Evolutionary conservation across 2,797 vertebrate genomes (phyloP).

Genomic region (Rhinogobio ventralis): DNA sequence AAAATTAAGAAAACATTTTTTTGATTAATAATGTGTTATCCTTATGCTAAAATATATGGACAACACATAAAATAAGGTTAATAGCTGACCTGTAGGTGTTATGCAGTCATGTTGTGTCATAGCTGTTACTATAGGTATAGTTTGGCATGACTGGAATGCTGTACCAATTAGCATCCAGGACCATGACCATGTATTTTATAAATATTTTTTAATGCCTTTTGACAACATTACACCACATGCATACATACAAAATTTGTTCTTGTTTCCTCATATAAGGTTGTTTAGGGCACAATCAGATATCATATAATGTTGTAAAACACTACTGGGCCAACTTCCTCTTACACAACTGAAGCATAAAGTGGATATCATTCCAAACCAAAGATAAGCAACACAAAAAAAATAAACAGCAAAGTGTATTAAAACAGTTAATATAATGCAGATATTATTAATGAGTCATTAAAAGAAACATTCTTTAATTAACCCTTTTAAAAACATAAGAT

Average conservation of each 20-base stretch:
- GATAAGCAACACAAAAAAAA: not conserved
- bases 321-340: slow-evolving; percentile 22
- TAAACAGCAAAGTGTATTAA: not conserved
- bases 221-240: not conserved
- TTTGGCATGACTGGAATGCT: not conserved
- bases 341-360: not conserved
- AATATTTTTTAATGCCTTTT: slow-evolving; percentile 7
- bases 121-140: not conserved
- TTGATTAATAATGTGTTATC: not conserved
- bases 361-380: slow-evolving; percentile 1
- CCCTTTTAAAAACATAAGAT: not conserved
- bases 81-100: not conserved
- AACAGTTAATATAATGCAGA: not conserved
- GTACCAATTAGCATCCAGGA: not conserved
- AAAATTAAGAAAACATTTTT: not conserved
- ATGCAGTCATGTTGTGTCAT: not conserved
- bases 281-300: slow-evolving; percentile 22
- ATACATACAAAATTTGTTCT: not conserved
- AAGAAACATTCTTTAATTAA: not conserved
- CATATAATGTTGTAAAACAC: slow-evolving; percentile 15
- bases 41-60: not conserved
- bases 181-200: not conserved
- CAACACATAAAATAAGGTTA: not conserved
- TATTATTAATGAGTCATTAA: not conserved
- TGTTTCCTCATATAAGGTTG: not conserved